Conservation (phyloP, 2,797 vertebrate species). For the Artibeus jamaicensis region DNA sequence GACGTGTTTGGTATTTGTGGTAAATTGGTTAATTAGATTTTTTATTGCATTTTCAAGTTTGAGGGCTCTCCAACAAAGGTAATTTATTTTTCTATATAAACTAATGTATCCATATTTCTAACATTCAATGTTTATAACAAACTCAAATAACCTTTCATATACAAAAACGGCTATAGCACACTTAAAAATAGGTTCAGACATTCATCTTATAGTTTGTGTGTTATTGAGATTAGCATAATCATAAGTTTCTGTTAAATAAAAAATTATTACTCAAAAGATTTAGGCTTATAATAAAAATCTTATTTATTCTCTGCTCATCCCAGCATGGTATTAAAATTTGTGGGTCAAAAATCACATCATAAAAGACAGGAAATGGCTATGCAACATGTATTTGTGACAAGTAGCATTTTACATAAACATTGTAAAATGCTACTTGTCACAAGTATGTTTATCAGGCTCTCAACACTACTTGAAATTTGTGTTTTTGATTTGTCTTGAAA, state of each 20-base stretch:
- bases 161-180: neutral
- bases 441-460: neutral
- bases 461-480: conserved; percentile 13
- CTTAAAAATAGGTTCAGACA: conserved; percentile 8
- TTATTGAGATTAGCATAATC: conserved; percentile 33
- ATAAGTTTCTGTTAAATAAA: conserved; percentile 27
- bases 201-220: neutral
- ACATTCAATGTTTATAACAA: conserved; percentile 58
- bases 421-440: too few relatives aligned
- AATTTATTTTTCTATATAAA: conserved; percentile 77
- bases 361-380: conserved; percentile 16
- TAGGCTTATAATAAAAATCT: conserved; percentile 23
- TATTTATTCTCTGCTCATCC: conserved; percentile 49
- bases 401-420: conserved; percentile 31
- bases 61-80: conserved; percentile 46
- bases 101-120: conserved; percentile 53
- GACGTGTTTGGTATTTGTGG: conserved; percentile 82
- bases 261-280: conserved; percentile 38
- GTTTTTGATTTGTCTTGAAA: conserved; percentile 1
- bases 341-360: conserved; percentile 44
- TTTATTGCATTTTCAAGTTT: conserved; percentile 72
- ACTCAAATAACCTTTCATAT: neutral
- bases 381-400: neutral
- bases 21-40: conserved; percentile 81
- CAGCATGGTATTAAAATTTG: conserved; percentile 48